Evolutionary conservation across 2,113 vertebrate genomes (phyloP).

Genomic region (Oceanites oceanicus): DNA sequence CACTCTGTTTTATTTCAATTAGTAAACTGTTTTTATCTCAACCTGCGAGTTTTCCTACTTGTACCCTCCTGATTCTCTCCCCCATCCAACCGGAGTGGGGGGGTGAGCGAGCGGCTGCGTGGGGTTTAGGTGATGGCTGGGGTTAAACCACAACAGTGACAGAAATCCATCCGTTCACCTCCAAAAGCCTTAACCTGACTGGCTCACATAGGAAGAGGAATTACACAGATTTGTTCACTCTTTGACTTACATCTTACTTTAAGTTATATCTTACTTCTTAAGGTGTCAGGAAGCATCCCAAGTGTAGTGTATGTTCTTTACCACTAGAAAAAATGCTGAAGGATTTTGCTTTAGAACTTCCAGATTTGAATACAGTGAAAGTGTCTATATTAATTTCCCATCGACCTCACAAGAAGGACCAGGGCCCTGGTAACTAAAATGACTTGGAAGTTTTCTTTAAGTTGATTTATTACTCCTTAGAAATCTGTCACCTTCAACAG

Average conservation of each 20-base stretch:
- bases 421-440: neutral
- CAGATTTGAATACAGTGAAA: neutral
- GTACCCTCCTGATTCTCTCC: too few relatives aligned
- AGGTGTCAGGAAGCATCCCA: too few relatives aligned
- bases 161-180: neutral
- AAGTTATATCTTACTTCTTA: neutral
- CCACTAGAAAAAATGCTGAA: neutral
- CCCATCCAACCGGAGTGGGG: too few relatives aligned
- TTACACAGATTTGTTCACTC: neutral
- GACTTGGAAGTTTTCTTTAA: neutral
- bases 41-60: too few relatives aligned
- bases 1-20: too few relatives aligned
- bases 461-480: neutral
- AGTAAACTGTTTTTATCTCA: too few relatives aligned
- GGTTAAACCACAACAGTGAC: too few relatives aligned
- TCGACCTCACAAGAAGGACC: neutral
- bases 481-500: neutral
- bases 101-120: too few relatives aligned
- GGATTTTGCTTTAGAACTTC: neutral
- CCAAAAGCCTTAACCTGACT: neutral
- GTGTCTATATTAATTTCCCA: neutral
- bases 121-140: too few relatives aligned
- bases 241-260: neutral
- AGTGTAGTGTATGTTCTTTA: too few relatives aligned
- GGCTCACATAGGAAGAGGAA: neutral